Base-by-base conservation (phyloP, 2,113 vertebrate species). In the Spea multiplicata region DNA sequence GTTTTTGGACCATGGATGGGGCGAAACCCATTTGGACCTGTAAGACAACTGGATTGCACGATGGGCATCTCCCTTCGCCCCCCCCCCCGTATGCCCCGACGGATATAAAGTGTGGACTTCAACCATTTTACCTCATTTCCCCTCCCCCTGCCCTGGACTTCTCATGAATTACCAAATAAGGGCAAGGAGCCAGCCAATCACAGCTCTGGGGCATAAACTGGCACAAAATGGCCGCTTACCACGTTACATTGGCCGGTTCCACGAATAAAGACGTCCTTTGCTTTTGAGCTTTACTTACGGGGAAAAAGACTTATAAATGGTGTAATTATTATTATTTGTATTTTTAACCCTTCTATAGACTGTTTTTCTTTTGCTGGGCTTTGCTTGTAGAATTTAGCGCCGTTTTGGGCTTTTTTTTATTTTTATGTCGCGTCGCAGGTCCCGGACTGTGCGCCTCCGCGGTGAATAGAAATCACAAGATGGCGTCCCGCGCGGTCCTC, bases 361-460 rank as follows among this genome's bases (percentile, higher is more conserved):
- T 17, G 30, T 44, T 10, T 53, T 50, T 44, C 86, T 84, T 89
- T 88, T 74, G 84, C 86, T 82, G 85, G 86, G 88, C 86, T 87
- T 83, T 86, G 84, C 86, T 89, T 79, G 84, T 91, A 91, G 90
- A 82, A 86, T 88, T 82, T 91, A 90, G 87, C 87, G 75, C 69
- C 79, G 82, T 74, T 82, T 65, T 86, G 86, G 82, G 90, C 85
- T 88, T 44, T 48, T 17, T 57, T 44, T 45, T 44, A 44, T 68
- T 9, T n/a, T 44, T 45, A 53, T 61, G 66, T 66, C 53, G 5
- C 52, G 17, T 68, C 44, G 53, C 75, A 76, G 66, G 66, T 70
- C 57, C 30, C 30, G 30, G 30, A 30, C 30, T 30, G 30, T 30
- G 30, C 30, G 30, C 30, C 30, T 30, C 30, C 30, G 30, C 30